Evolutionary conservation across 2,797 vertebrate species (phyloP), one percentile per base, ranked within the genome.

Genomic region (Eremophila alpestris): DNA sequence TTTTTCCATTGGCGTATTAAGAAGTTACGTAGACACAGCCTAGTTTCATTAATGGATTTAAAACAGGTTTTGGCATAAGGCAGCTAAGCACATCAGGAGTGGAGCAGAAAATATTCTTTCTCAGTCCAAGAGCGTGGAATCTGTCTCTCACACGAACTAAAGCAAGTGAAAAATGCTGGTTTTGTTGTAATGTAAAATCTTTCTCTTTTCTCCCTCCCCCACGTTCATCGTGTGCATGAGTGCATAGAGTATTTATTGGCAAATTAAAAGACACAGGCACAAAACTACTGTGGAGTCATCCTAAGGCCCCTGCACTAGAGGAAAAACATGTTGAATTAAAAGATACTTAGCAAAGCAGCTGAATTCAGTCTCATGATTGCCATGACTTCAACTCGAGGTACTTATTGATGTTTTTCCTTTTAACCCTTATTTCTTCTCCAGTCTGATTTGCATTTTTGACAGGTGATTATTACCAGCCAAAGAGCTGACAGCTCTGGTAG

Each of bases 41-140:
- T 93, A 29, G 55, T 91, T 95, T 90, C 73, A 36, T 94, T 85
- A 92, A 73, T 63, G 79, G 82, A 76, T 93, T 93, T 92, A 83
- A 93, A 96, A 40, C 65, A 86, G 84, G 79, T 91, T 93, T 93
- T 78, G 79, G 79, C 51, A 56, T 71, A 55, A 83, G 27, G 63
- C 55, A 85, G 87, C 79, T 62, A 52, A 91, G 65, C 84, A 69
- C 69, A 86, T 93, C 59, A 78, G 91, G 73, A 93, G 32, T 81
- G 91, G 79, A 95, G 88, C 87, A 96, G 75, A 94, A 93, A 92
- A 93, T 92, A 75, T 4, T 91, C 94, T 75, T 93, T 59, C 45
- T 1, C 15, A 76, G 45, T 83, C 94, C 62, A 59, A 69, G 65
- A 93, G 79, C 21, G 21, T 95, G 79, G 90, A 96, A 95, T 87